Percentiles rank a stretch among this genome's conserved stretches.
Conservation (phyloP, 2,113 vertebrate species). For the Corythaeola cristata region DNA sequence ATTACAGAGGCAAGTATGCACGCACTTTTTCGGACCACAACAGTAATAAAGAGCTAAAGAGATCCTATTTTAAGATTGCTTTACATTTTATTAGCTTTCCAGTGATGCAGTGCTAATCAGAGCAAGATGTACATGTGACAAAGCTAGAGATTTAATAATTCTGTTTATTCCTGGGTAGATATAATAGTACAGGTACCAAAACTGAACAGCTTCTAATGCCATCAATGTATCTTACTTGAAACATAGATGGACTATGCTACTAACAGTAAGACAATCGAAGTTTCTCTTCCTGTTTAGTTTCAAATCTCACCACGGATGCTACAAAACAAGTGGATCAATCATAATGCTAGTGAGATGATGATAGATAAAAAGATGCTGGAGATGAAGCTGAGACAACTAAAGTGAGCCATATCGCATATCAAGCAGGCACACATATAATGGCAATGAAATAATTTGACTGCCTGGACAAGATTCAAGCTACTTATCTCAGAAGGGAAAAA, state of each 20-base stretch:
- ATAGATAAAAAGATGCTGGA: not conserved
- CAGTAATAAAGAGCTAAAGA: not conserved
- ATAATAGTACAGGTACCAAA: not conserved
- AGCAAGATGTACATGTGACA: not conserved
- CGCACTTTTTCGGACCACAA: not conserved
- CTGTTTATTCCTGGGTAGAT: not conserved
- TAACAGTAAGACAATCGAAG: not conserved
- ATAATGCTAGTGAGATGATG: not conserved
- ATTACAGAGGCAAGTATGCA: not conserved
- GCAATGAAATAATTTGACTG: not conserved
- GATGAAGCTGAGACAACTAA: not conserved
- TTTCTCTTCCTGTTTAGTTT: not conserved
- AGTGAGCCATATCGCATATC: not conserved
- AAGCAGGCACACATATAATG: rapidly evolving
- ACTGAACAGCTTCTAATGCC: not conserved
- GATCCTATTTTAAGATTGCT: not conserved
- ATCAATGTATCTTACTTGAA: not conserved
- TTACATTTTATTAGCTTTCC: not conserved
- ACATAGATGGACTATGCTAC: not conserved
- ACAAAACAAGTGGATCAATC: not conserved
- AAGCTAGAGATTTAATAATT: not conserved
- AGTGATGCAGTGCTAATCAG: not conserved
- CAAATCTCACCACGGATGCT: not conserved
- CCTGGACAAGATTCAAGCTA: not conserved
- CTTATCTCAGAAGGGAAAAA: not conserved